phyloP scores from a whole-genome alignment of 2,888 invertebrate genomes.

The Drosophila neoperkinsi region DNA sequence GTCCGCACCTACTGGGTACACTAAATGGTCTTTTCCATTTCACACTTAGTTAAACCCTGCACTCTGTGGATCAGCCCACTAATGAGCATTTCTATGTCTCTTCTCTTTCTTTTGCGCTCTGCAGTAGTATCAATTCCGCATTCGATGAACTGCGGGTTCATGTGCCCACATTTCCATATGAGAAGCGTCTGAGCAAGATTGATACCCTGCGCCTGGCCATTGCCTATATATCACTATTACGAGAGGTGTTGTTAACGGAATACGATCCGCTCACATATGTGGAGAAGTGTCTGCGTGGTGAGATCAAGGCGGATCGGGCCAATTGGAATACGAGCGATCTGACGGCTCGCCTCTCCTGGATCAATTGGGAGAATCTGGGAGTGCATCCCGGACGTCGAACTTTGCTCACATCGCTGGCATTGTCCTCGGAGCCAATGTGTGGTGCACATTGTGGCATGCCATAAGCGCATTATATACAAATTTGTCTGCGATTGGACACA shows the following conservation, averaged over 20 bases:
- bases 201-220: slow-evolving; percentile 98
- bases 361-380: slow-evolving; percentile 99
- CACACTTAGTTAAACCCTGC: slow-evolving; percentile 38
- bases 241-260: slow-evolving; percentile 94
- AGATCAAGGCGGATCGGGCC: slow-evolving; percentile 94
- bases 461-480: slow-evolving; percentile 12
- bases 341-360: slow-evolving; percentile 98
- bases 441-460: slow-evolving; percentile 79
- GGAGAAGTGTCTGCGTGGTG: slow-evolving; percentile 95
- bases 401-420: slow-evolving; percentile 91
- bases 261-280: slow-evolving; percentile 97
- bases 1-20: slow-evolving; percentile 95
- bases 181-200: slow-evolving; percentile 98
- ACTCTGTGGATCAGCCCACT: slow-evolving; percentile 29
- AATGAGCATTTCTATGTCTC: slow-evolving; percentile 40
- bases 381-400: slow-evolving; percentile 95
- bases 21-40: slow-evolving; percentile 83
- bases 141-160: slow-evolving; percentile 99
- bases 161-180: slow-evolving; percentile 99
- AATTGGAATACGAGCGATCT: slow-evolving; percentile 99
- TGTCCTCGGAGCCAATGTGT: slow-evolving; percentile 89
- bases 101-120: slow-evolving; percentile 74
- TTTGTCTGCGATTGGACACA: background rate
- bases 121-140: slow-evolving; percentile 99
- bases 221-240: slow-evolving; percentile 97